These are phyloP conservation scores for Myocastor coypus DNA, from an alignment of 2,113 vertebrate genomes.

Conservation along the genomic window DNA sequence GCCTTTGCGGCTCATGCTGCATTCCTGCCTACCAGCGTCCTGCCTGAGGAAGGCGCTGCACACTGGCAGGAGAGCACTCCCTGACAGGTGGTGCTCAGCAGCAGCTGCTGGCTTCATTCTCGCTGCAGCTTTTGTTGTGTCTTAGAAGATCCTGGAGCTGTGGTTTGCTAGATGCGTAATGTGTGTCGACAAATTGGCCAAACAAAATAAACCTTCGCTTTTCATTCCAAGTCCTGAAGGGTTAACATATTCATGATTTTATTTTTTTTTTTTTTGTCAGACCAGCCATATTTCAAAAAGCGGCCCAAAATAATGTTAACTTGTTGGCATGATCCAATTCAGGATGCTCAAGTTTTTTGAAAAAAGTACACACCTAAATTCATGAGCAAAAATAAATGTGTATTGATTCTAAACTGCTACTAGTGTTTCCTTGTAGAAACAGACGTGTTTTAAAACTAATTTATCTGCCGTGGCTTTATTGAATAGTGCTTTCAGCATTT, in stretches of 20 bases:
- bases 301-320: not conserved
- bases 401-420: conserved; percentile 23
- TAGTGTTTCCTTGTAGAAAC: not conserved
- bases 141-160: conserved; percentile 47
- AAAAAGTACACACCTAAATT: conserved; percentile 11
- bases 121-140: not conserved
- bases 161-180: not conserved
- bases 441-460: conserved; percentile 47
- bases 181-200: conserved; percentile 51
- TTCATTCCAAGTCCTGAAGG: not conserved
- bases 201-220: conserved; percentile 20
- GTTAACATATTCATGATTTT: not conserved
- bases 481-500: conserved; percentile 22
- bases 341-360: conserved; percentile 29
- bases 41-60: conserved; percentile 49
- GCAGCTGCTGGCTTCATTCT: not conserved
- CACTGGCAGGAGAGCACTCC: not conserved
- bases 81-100: conserved; percentile 5
- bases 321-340: not conserved
- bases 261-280: conserved; percentile 10
- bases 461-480: conserved; percentile 60
- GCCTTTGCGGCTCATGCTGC: conserved; percentile 53
- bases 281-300: not conserved
- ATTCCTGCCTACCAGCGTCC: not conserved
- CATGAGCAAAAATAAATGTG: not conserved